Evolutionary conservation across 2,888 invertebrate genomes (phyloP), one percentile per base, ranked within the genome.

Genomic region (Caenorhabditis plicata): DNA sequence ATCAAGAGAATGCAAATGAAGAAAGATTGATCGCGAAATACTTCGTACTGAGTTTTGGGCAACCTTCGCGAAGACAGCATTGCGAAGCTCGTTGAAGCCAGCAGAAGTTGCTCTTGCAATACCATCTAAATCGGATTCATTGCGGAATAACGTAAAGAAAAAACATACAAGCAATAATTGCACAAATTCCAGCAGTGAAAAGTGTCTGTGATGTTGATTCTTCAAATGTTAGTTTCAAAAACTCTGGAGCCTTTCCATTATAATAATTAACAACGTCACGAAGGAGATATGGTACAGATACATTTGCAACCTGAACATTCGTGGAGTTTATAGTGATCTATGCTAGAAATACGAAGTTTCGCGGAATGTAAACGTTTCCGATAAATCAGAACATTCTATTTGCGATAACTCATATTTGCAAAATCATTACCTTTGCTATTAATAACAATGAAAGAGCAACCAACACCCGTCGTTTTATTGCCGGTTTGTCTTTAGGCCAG

Each of bases 41-140:
- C 88, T 87, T 43, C 96, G 85, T 69, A 99, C 94, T 17, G 96
- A 96, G 83, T 91, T 90, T 81, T 98, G 96, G 0, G 98, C 94
- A 5, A 99, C 98, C 40, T 66, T 51, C 2, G 69, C 66, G 31
- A 69, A 67, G 39, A 98, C 92, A 0, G 96, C 96, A 85, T 96
- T 98, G 29, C 96, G 85, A 17, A 98, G 83, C 85, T 99, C 98
- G 84, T 94, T 96, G 83, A 96, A 92, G 20, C 89, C 90, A 0
- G 92, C 88, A 2, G 95, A 88, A 41, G 91, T 88, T 2, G 89
- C 89, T 68, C 96, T 87, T 1, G 95, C 94, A 57, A 91, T 84
- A 54, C 96, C 98, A 86, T 98, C 96, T 96, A 81, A 7, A 83
- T 81, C 57, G 57, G 47, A 62, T 8, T 9, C 20, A 40, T 40